Percentiles rank a stretch among this genome's conserved stretches.
Conservation (phyloP, 1,140 invertebrate species). For the Cydia strobilella region DNA sequence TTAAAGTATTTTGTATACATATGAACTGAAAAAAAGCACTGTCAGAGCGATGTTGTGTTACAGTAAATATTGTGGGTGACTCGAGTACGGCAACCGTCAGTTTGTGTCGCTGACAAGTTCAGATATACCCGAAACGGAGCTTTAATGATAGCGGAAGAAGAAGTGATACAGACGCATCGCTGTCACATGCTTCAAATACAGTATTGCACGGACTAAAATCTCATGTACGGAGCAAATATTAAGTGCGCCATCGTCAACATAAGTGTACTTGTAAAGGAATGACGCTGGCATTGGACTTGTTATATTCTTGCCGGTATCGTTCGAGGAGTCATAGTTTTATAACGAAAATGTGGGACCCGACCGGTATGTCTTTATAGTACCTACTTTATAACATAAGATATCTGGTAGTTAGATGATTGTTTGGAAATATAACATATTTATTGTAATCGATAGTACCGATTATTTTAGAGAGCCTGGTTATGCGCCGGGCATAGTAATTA, state of each 20-base stretch:
- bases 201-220: not conserved
- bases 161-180: not conserved
- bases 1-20: not conserved
- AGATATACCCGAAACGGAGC: too few relatives aligned
- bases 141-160: too few relatives aligned
- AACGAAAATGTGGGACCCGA: constrained; percentile 60
- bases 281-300: constrained; percentile 39
- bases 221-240: not conserved
- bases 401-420: constrained; percentile 22
- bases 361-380: constrained; percentile 47
- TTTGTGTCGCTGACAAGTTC: too few relatives aligned
- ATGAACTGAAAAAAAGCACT: not conserved
- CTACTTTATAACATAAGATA: constrained; percentile 26
- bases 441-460: constrained; percentile 32
- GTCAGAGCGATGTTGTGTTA: too few relatives aligned
- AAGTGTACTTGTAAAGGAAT: constrained; percentile 24
- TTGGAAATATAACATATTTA: constrained; percentile 39
- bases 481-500: constrained; percentile 15
- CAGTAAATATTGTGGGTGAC: too few relatives aligned
- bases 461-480: constrained; percentile 18
- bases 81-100: too few relatives aligned
- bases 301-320: constrained; percentile 64
- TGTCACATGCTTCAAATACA: not conserved
- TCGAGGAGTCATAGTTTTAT: constrained; percentile 50
- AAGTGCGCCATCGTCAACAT: not conserved